These are phyloP conservation scores for Drosophila rellima DNA, from an alignment of 2,888 invertebrate genomes.

Conservation along the genomic window DNA sequence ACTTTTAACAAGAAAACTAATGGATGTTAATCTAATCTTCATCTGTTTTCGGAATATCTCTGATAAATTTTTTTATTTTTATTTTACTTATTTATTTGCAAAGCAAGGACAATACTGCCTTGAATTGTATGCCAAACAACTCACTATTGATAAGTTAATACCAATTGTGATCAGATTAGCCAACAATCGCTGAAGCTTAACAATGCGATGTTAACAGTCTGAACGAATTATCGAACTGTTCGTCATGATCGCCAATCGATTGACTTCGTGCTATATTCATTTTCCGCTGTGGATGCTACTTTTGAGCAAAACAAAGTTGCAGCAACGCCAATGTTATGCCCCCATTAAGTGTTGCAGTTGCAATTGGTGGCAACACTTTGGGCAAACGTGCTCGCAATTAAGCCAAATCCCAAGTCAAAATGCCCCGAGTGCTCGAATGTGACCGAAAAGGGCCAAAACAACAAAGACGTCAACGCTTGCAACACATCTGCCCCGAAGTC, in stretches of 20 bases:
- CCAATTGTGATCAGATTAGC: background rate
- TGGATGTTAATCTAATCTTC: too few relatives aligned
- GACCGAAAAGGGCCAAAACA: conserved; percentile 37
- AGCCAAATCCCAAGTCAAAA: conserved; percentile 33
- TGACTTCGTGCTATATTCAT: conserved; percentile 40
- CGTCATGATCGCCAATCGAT: conserved; percentile 23
- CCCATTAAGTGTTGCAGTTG: conserved; percentile 74
- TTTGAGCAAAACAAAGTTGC: conserved; percentile 9
- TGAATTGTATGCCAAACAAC: too few relatives aligned
- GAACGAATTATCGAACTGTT: conserved; percentile 21
- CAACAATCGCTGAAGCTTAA: background rate
- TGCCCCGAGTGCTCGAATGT: conserved; percentile 35
- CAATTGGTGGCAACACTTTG: conserved; percentile 63
- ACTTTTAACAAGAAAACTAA: too few relatives aligned
- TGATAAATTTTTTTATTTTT: too few relatives aligned
- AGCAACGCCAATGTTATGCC: conserved; percentile 22
- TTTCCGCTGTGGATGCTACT: conserved; percentile 18
- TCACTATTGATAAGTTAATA: background rate
- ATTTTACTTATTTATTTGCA: too few relatives aligned
- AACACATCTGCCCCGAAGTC: conserved; percentile 34
- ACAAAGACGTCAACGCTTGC: conserved; percentile 31
- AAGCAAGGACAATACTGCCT: too few relatives aligned
- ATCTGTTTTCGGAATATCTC: too few relatives aligned
- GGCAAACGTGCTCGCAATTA: conserved; percentile 53
- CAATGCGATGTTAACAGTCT: conserved; percentile 7